Evolutionary conservation across 1,140 invertebrate species (phyloP).

Genomic region (Sinonovacula constricta): DNA sequence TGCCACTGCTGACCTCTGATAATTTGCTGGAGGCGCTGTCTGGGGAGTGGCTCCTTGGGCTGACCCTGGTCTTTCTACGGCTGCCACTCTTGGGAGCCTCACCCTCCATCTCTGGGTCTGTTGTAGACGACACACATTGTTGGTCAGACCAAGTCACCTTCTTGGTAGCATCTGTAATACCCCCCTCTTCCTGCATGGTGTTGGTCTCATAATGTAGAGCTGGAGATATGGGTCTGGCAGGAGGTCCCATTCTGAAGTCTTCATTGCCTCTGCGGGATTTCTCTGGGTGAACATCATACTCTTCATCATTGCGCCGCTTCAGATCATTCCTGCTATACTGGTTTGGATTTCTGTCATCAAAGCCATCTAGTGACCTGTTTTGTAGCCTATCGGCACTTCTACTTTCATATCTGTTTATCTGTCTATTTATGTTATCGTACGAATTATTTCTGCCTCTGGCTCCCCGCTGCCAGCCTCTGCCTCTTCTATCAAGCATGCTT

Average conservation of each 20-base stretch:
- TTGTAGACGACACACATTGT: slow-evolving; percentile 38
- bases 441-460: neutral
- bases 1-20: too few species aligned
- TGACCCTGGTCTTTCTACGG: too few species aligned
- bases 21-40: too few species aligned
- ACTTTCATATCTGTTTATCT: too few species aligned
- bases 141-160: slow-evolving; percentile 46
- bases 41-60: too few species aligned
- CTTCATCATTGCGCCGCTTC: slow-evolving; percentile 33
- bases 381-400: too few species aligned
- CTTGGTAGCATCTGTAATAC: neutral
- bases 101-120: slow-evolving; percentile 6
- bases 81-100: too few species aligned
- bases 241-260: neutral
- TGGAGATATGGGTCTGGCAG: neutral
- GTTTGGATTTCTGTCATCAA: neutral
- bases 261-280: slow-evolving; percentile 20
- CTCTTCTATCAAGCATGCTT: neutral
- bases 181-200: neutral
- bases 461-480: neutral
- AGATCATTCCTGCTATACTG: neutral
- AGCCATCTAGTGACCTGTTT: too few species aligned
- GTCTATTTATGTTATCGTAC: neutral
- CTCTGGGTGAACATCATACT: slow-evolving; percentile 16
- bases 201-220: neutral